Percentiles rank a stretch among this genome's conserved stretches.
These are phyloP conservation scores for Merodon equestris DNA, from an alignment of 2,888 invertebrate genomes.

Conservation along the genomic window DNA sequence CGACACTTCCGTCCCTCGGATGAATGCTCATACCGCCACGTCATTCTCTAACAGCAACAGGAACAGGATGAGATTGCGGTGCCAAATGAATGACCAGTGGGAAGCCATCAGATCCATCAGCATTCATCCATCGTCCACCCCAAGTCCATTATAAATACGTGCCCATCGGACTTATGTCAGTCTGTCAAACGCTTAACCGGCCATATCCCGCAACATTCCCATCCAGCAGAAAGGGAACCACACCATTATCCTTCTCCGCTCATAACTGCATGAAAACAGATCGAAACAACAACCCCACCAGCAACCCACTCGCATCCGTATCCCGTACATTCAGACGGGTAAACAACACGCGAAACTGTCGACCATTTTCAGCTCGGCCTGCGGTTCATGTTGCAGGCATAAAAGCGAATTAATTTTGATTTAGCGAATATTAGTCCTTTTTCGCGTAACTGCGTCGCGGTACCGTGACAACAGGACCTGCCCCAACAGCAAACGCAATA, in stretches of 20 bases:
- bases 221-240: too few species aligned
- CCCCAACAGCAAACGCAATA: slow-evolving; percentile 16
- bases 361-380: slow-evolving; percentile 25
- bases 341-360: slow-evolving; percentile 11
- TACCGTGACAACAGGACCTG: background rate
- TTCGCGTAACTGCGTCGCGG: slow-evolving; percentile 1
- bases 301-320: background rate
- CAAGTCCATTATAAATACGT: background rate
- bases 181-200: slow-evolving; percentile 25
- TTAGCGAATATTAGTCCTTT: slow-evolving; percentile 39
- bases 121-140: background rate
- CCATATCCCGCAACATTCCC: too few species aligned
- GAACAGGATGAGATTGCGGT: too few species aligned
- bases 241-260: slow-evolving; percentile 20
- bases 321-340: too few species aligned
- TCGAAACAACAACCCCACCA: slow-evolving; percentile 17
- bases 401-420: slow-evolving; percentile 49
- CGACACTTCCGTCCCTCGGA: slow-evolving; percentile 18
- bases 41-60: too few species aligned
- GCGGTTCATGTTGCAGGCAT: slow-evolving; percentile 31
- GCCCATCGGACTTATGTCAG: slow-evolving; percentile 51
- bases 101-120: too few species aligned
- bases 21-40: too few species aligned
- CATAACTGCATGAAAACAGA: slow-evolving; percentile 21
- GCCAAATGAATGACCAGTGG: too few species aligned